These are phyloP conservation scores for Dynastes hyllus DNA, from an alignment of 2,888 invertebrate species.

Conservation along the genomic window DNA sequence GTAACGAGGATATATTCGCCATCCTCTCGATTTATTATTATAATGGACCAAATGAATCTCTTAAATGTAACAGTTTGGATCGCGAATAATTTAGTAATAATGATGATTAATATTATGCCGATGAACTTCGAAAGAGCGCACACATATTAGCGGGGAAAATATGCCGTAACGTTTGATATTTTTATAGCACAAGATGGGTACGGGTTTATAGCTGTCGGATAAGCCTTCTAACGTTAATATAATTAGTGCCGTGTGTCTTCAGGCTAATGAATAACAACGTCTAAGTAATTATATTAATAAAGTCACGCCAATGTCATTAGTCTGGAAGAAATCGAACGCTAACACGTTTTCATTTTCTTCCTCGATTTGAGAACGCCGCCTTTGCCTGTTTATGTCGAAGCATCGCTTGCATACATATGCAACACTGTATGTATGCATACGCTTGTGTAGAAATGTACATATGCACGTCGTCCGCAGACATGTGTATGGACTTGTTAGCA, in stretches of 20 bases:
- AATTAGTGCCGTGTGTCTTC: slow-evolving; percentile 19
- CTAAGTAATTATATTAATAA: slow-evolving; percentile 33
- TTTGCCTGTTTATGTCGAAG: slow-evolving; percentile 2
- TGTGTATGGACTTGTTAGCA: neutral
- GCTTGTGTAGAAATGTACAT: too few species aligned
- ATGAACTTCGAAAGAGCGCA: neutral
- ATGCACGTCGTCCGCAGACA: neutral
- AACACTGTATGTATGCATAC: too few species aligned
- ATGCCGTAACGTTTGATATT: slow-evolving; percentile 20
- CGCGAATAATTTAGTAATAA: slow-evolving; percentile 41
- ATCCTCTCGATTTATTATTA: neutral
- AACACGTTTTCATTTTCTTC: slow-evolving; percentile 29
- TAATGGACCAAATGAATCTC: slow-evolving; percentile 11
- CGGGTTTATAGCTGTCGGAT: slow-evolving; percentile 14
- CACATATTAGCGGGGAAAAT: neutral
- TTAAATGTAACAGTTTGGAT: neutral
- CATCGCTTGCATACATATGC: neutral
- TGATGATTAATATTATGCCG: slow-evolving; percentile 33
- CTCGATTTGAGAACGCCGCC: slow-evolving; percentile 2
- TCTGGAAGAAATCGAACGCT: slow-evolving; percentile 28
- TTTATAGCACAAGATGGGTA: slow-evolving; percentile 10
- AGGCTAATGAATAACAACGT: slow-evolving; percentile 24
- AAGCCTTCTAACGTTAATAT: slow-evolving; percentile 17
- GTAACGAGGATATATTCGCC: neutral
- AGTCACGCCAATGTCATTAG: slow-evolving; percentile 33